Evolutionary conservation across 2,113 vertebrate genomes (phyloP).

Genomic region (Patagioenas fasciata): DNA sequence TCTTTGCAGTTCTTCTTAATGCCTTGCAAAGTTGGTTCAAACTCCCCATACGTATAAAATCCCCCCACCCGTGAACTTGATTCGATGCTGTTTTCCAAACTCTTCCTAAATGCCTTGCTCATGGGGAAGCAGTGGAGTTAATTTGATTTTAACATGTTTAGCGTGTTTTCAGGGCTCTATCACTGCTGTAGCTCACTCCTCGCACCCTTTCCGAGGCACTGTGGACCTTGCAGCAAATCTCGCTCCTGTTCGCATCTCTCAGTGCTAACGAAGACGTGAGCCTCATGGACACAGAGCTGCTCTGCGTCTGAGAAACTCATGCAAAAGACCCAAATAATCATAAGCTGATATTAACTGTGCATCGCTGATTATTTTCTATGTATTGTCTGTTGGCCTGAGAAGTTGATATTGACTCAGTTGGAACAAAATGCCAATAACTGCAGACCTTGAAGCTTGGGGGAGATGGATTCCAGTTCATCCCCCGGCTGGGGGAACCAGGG

Average conservation of each 20-base stretch:
- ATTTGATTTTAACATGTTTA: background rate
- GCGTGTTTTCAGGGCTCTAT: background rate
- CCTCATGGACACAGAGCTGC: background rate
- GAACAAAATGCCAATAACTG: conserved; percentile 39
- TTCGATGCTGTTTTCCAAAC: background rate
- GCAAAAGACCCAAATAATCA: conserved; percentile 50
- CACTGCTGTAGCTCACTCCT: background rate
- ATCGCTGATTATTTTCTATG: conserved; percentile 41
- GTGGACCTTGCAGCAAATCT: background rate
- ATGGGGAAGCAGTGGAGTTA: accelerated
- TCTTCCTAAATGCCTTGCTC: background rate
- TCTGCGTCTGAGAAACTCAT: conserved; percentile 7
- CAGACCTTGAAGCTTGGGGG: conserved; percentile 24
- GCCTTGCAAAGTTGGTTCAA: background rate
- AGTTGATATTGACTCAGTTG: conserved; percentile 42
- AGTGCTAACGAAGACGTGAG: accelerated
- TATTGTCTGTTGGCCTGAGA: conserved; percentile 42
- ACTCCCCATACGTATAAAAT: background rate
- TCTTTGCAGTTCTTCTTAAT: background rate
- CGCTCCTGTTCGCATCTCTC: background rate
- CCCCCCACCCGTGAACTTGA: background rate
- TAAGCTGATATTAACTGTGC: conserved; percentile 51
- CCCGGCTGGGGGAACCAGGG: background rate
- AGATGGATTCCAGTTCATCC: background rate
- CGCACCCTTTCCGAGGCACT: background rate